A percentile compares a stretch with the other conserved stretches of the same genome.
phyloP scores from a whole-genome alignment of 2,888 invertebrate species.

The Hirtodrosophila histrioides region DNA sequence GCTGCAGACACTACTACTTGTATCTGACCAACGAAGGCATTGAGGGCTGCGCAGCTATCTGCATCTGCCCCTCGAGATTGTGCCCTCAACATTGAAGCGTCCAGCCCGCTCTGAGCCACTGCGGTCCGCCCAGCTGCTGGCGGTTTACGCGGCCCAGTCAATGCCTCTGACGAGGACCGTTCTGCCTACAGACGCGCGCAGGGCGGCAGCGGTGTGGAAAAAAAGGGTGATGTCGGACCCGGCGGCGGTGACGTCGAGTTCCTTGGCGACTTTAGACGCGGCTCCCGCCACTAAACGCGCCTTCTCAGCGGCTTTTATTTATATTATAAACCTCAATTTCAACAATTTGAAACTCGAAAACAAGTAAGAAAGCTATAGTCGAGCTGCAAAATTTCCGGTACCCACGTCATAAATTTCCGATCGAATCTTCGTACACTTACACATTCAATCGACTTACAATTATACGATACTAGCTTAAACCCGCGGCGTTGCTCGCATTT shows the following conservation, averaged over 20 bases:
- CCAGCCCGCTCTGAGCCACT: slow-evolving; percentile 94
- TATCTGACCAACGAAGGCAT: slow-evolving; percentile 98
- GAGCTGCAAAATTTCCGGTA: too few relatives aligned
- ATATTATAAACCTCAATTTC: slow-evolving; percentile 48
- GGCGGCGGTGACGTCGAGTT: slow-evolving; percentile 97
- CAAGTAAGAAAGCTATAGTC: too few relatives aligned
- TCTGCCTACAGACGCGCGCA: slow-evolving; percentile 92
- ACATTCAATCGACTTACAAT: too few relatives aligned
- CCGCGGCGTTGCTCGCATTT: too few relatives aligned
- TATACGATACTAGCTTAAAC: too few relatives aligned
- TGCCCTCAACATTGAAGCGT: slow-evolving; percentile 98
- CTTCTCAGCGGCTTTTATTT: slow-evolving; percentile 54
- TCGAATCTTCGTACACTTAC: too few relatives aligned
- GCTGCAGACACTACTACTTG: slow-evolving; percentile 99
- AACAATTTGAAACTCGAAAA: slow-evolving; percentile 47
- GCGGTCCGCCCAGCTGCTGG: slow-evolving; percentile 90
- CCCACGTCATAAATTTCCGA: too few relatives aligned
- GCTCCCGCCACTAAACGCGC: slow-evolving; percentile 85
- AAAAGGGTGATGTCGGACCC: slow-evolving; percentile 98
- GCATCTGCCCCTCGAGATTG: slow-evolving; percentile 99
- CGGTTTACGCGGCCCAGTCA: slow-evolving; percentile 87
- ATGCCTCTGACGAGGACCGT: slow-evolving; percentile 91
- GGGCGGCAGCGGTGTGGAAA: slow-evolving; percentile 91
- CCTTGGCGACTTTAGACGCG: slow-evolving; percentile 92
- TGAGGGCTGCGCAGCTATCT: slow-evolving; percentile 96